Percentiles rank a stretch among this genome's conserved stretches.
These are phyloP conservation scores for Sitophilus oryzae DNA, from an alignment of 1,140 invertebrate species.

Conservation along the genomic window DNA sequence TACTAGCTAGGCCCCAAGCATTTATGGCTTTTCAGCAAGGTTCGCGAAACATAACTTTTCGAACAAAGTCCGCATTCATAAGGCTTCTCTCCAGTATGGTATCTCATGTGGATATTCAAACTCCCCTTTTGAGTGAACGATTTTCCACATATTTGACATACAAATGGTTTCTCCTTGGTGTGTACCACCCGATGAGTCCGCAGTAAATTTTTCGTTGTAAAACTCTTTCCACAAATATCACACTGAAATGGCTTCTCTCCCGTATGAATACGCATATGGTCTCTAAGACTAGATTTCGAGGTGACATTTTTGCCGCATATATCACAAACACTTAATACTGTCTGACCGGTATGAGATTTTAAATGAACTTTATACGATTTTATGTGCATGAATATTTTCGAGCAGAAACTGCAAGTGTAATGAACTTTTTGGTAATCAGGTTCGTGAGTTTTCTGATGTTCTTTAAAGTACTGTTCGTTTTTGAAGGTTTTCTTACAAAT, in stretches of 20 bases:
- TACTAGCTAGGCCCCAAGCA: constrained; percentile 9
- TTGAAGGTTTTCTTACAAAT: constrained; percentile 32
- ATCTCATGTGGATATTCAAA: constrained; percentile 55
- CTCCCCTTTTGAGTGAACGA: constrained; percentile 31
- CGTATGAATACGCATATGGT: constrained; percentile 62
- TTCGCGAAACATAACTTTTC: constrained; percentile 40
- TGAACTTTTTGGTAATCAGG: constrained; percentile 18
- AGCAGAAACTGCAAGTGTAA: constrained; percentile 21
- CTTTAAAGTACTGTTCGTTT: constrained; percentile 21
- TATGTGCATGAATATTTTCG: constrained; percentile 20
- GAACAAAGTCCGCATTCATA: constrained; percentile 43
- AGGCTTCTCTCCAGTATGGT: constrained; percentile 50
- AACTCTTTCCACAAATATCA: constrained; percentile 55
- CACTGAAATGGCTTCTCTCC: constrained; percentile 68
- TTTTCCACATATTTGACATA: constrained; percentile 39
- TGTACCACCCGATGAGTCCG: constrained; percentile 52
- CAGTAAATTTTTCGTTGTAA: constrained; percentile 48
- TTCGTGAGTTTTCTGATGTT: constrained; percentile 27
- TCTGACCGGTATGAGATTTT: constrained; percentile 13
- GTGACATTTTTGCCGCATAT: constrained; percentile 40
- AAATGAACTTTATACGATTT: constrained; percentile 21
- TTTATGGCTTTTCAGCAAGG: constrained; percentile 59
- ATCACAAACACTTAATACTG: constrained; percentile 48
- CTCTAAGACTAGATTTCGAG: constrained; percentile 23
- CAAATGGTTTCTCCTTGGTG: constrained; percentile 39